Evolutionary conservation across 2,113 vertebrate genomes (phyloP), one percentile per base, ranked within the genome.

Genomic region (Cheirogaleus medius): DNA sequence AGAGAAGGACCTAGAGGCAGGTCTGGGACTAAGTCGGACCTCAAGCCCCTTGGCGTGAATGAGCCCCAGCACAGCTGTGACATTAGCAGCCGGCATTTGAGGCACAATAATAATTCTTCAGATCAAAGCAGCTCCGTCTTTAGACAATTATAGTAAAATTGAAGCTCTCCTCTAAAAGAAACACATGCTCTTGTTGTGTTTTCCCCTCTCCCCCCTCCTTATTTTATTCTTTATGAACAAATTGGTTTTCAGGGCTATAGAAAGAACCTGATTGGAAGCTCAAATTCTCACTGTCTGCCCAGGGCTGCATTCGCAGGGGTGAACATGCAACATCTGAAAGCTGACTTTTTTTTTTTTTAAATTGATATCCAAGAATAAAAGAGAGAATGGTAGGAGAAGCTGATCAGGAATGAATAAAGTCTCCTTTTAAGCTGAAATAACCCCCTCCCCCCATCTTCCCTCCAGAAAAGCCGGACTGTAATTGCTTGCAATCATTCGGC

Each of bases 341-440:
- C 98, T 98, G 98, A 98, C 98, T 98, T 98, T 42, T 95, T 94
- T 98, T 94, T 97, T 98, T 98, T 98, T 89, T 95, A 98, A 99
- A 99, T 98, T 99, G 98, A 98, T 99, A 99, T 98, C 98, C 87
- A 98, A 98, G 98, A 99, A 99, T 99, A 99, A 99, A 99, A 98
- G 98, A 98, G 98, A 98, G 98, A 99, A 98, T 98, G 98, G 98
- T 98, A 98, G 98, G 98, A 98, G 98, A 99, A 99, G 98, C 99
- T 99, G 99, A 99, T 99, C 99, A 99, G 98, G 98, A 99, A 99
- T 98, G 98, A 99, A 99, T 99, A 99, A 99, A 99, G 98, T 99
- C 99, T 99, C 98, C 98, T 99, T 99, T 99, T 99, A 99, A 99
- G 98, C 98, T 98, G 98, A 98, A 99, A 98, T 98, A 97, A 97